Conservation (phyloP, 2,113 vertebrate genomes). For the Poeciliopsis retropinna region DNA sequence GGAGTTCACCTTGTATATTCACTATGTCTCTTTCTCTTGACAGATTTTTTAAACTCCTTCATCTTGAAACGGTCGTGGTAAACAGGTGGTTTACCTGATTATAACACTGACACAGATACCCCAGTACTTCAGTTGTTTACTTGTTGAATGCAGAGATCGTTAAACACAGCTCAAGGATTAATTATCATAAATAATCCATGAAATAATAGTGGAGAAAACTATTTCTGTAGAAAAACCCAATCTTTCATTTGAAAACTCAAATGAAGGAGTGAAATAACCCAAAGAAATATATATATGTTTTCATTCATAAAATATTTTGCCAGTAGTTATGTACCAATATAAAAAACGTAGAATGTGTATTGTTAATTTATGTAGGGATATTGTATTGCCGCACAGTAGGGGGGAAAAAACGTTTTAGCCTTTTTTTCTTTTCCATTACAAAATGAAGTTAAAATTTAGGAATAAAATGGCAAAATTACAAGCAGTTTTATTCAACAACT, state of each 20-base stretch:
- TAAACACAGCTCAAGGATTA: no score
- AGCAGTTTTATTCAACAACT: no score
- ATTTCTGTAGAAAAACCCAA: background rate
- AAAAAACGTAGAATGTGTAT: background rate
- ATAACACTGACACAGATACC: slow-evolving; percentile 49
- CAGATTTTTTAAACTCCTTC: slow-evolving; percentile 77
- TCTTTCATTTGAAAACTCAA: no score
- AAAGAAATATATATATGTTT: background rate
- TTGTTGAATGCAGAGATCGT: no score
- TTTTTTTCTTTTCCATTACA: background rate
- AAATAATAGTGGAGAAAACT: background rate
- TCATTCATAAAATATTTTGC: no score
- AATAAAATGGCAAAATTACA: background rate
- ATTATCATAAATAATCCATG: background rate
- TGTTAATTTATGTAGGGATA: no score
- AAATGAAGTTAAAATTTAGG: no score
- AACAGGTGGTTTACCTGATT: slow-evolving; percentile 73
- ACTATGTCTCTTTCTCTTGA: slow-evolving; percentile 59
- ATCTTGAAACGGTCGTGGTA: slow-evolving; percentile 67
- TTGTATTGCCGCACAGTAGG: no score
- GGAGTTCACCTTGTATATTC: slow-evolving; percentile 12
- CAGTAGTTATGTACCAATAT: background rate
- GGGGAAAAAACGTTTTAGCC: no score
- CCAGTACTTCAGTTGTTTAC: background rate
- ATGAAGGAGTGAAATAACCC: background rate